Evolutionary conservation across 2,888 invertebrate genomes (phyloP), one percentile per base, ranked within the genome.

Genomic region (Chesias legatella): DNA sequence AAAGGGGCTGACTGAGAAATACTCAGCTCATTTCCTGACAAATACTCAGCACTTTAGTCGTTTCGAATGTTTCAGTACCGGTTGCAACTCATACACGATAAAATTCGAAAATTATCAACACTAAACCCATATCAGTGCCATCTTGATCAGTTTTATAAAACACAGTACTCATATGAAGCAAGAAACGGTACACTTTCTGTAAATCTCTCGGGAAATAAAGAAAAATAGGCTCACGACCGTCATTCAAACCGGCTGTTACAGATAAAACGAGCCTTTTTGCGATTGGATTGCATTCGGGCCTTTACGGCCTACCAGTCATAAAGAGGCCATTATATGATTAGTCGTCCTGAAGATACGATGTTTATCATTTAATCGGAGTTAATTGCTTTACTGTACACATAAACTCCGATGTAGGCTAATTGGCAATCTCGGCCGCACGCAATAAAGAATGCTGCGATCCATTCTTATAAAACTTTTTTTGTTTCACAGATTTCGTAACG

Each of bases 191-290:
- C 13, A 17, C 13, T 17, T 17, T 56, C 56, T 56, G 67, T 64
- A 65, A 59, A 67, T 52, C 67, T 64, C 68, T 31, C 33, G 68
- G 68, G 71, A 70, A 73, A 74, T 74, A 72, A 72, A 71, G 63
- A 57, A 67, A 73, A 78, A 70, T 63, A 66, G 58, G 57, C 67
- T 67, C 65, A 63, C 58, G 72, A 64, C 63, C 63, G 67, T 55
- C 69, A 70, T 70, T 71, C 66, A 63, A 72, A 67, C 60, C 56
- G 63, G 53, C 60, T 59, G 58, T 63, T 60, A 63, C 53, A 68
- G 65, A 73, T 71, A 74, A 68, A 66, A 58, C 53, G 44, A 58
- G 59, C 54, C 58, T 58, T 63, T 67, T 66, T 63, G 58, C 60
- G 67, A 72, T 61, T 67, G 64, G 46, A 54, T 61, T 62, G 60